Evolutionary conservation across 1,140 invertebrate species (phyloP).

Genomic region (Drosophila lowei): DNA sequence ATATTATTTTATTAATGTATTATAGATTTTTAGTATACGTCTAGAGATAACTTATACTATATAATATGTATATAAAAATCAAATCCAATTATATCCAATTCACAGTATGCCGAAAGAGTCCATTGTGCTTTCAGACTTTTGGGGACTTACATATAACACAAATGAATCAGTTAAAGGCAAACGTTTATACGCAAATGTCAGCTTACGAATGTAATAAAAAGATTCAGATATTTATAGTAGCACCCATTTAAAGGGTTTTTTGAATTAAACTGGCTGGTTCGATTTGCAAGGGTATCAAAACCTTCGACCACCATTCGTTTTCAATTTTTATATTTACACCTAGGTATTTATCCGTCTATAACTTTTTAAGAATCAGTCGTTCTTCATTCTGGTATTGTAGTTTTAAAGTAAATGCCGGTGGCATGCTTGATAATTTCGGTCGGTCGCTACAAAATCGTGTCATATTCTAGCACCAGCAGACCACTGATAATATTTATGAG

Average conservation of each 20-base stretch:
- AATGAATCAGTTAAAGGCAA: no score
- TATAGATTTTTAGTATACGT: conserved; percentile 22
- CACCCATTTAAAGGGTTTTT: no score
- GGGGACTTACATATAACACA: neutral
- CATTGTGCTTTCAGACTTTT: neutral
- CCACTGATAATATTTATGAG: conserved; percentile 44
- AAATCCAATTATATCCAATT: conserved; percentile 28
- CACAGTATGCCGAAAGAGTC: neutral
- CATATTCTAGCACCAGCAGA: conserved; percentile 20
- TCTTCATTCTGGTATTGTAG: conserved; percentile 31
- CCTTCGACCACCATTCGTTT: no score
- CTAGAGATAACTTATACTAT: conserved; percentile 23
- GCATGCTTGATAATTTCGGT: conserved; percentile 8
- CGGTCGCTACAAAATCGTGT: conserved; percentile 10
- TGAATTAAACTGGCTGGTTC: neutral
- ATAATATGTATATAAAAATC: conserved; percentile 24
- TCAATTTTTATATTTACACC: conserved; percentile 7
- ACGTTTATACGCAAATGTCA: no score
- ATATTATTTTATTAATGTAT: conserved; percentile 18
- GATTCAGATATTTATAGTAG: neutral
- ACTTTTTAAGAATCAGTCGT: conserved; percentile 5
- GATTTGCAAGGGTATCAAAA: conserved; percentile 11
- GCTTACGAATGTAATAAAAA: neutral
- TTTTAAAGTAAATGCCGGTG: conserved; percentile 44
- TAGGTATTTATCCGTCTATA: conserved; percentile 36